Base-by-base conservation (phyloP, 2,797 vertebrate genomes). In the Pterois miles region DNA sequence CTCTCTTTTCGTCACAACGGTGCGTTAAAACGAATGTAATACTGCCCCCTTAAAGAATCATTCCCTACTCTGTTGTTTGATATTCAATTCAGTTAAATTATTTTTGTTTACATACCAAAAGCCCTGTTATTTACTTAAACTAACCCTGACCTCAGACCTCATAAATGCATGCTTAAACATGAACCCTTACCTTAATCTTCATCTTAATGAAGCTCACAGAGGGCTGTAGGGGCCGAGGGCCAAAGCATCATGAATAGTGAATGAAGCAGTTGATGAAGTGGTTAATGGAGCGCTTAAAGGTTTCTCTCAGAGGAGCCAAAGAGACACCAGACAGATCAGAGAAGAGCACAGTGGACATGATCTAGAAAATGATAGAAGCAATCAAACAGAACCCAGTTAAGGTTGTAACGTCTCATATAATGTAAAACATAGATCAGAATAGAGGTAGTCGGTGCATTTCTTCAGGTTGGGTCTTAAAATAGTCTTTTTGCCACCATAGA, bases 201-300 rank as follows among this genome's bases (percentile, higher is more conserved):
- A 67, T 59, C 62, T 56, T 23, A 57, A 71, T 78, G 40, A 38
- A 23, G 48, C 70, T 43, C 27, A 29, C 58, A 23, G 54, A 48
- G 36, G 14, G 48, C 48, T 54, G 18, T 22, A 14, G 18, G 22
- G 13, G 14, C 73, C 48, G 52, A 18, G 62, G 36, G 72, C 18
- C 16, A 5, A 3, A 0, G 9, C 23, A 52, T 82, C 73, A 85
- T 85, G 70, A 65, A 84, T 78, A 80, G 31, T 68, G 73, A 68
- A 81, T 85, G 69, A 73, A 72, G 67, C 50, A 16, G 46, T 74
- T 33, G 60, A 88, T 76, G 86, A 40, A 70, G 48, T 53, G 29
- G 48, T 76, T 76, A 81, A 86, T 80, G 80, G 52, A 74, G 74
- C 38, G 33, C 65, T 56, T 80, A 82, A 86, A 84, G 72, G 63